These are phyloP conservation scores for Trissolcus basalis DNA, from an alignment of 1,140 invertebrate genomes.

Conservation along the genomic window DNA sequence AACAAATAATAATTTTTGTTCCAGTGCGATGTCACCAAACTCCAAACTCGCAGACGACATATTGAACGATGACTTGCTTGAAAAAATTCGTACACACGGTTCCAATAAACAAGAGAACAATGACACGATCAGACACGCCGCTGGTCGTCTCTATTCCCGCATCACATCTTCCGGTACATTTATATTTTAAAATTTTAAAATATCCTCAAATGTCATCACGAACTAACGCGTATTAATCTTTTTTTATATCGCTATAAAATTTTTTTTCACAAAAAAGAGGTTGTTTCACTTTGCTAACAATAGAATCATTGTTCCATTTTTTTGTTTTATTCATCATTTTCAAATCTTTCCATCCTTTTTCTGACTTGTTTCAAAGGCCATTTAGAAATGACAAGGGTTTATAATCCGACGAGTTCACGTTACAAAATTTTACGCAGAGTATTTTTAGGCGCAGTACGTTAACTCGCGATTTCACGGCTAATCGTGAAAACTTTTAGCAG, in stretches of 20 bases:
- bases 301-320: too few relatives aligned
- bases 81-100: conserved; percentile 66
- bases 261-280: too few relatives aligned
- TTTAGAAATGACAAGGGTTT: not conserved
- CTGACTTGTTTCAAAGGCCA: too few relatives aligned
- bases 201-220: not conserved
- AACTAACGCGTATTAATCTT: too few relatives aligned
- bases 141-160: conserved; percentile 76
- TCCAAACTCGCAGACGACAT: conserved; percentile 67
- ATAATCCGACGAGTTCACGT: conserved; percentile 49
- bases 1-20: too few relatives aligned
- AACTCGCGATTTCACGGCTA: conserved; percentile 55
- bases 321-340: not conserved
- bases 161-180: conserved; percentile 77
- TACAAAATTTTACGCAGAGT: conserved; percentile 44
- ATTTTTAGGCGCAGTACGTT: conserved; percentile 60
- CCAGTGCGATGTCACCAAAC: conserved; percentile 66
- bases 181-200: not conserved
- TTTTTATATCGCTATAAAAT: too few relatives aligned
- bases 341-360: too few relatives aligned
- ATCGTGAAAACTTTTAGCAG: conserved; percentile 55
- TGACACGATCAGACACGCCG: conserved; percentile 75
- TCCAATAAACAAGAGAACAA: conserved; percentile 73
- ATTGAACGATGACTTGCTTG: conserved; percentile 68
- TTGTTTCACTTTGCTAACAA: too few relatives aligned